Evolutionary conservation across 2,113 vertebrate genomes (phyloP).

Genomic region (Crotophaga sulcirostris): DNA sequence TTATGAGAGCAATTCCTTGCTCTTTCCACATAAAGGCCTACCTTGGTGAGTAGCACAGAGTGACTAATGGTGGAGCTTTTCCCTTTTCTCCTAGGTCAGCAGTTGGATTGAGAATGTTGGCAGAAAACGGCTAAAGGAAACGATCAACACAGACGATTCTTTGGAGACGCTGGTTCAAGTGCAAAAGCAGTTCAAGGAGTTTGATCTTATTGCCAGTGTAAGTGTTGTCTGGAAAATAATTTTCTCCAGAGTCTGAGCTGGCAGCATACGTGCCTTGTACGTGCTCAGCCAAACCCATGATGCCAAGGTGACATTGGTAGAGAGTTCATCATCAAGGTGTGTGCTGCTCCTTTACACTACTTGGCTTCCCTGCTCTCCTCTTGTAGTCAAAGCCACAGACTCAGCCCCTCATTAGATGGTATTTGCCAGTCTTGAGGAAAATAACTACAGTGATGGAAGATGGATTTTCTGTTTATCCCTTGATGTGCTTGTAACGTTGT

Average conservation of each 20-base stretch:
- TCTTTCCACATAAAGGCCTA: constrained; percentile 9
- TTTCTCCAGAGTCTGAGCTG: neutral
- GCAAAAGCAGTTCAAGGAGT: constrained; percentile 79
- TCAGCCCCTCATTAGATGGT: neutral
- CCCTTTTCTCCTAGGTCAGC: constrained; percentile 75
- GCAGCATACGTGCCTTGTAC: neutral
- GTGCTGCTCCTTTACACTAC: neutral
- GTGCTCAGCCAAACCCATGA: neutral
- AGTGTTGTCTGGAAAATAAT: constrained; percentile 8
- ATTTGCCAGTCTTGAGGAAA: neutral
- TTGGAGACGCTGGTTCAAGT: constrained; percentile 78
- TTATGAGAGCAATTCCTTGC: neutral
- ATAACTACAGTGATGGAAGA: neutral
- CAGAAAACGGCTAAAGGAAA: constrained; percentile 75
- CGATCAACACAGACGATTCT: constrained; percentile 73
- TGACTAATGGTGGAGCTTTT: neutral
- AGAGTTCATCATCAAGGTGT: neutral
- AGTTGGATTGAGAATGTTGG: constrained; percentile 85
- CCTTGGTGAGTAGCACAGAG: neutral
- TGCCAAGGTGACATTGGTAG: neutral
- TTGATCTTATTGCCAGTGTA: constrained; percentile 81
- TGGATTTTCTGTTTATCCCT: neutral
- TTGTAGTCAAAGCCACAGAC: neutral
- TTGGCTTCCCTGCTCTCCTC: neutral
- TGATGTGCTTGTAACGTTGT: neutral